Base-by-base conservation (phyloP, 1,140 invertebrate genomes). In the Caerostris darwini region DNA sequence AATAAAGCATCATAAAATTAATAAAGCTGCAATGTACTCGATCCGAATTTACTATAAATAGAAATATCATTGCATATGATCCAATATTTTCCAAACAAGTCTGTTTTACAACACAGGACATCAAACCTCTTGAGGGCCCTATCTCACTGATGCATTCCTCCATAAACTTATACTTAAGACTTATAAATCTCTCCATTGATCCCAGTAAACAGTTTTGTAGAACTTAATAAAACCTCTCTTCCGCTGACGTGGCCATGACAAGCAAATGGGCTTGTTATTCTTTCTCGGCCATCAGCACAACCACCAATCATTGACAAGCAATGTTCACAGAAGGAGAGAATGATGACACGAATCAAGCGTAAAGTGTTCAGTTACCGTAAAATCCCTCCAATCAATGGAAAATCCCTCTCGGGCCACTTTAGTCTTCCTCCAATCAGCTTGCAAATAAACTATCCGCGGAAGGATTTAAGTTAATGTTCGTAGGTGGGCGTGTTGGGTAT, bases 341-440 rank as follows among this genome's bases (percentile, higher is more conserved):
- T 77, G 34, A 77, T 50, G 50, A 50, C 71, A 53, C 34, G 71
- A 77, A 77, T 77, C 71, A 53, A 12, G 19, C 50, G 50, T 77
- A 77, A 77, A 77, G 71, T 50, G 71, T 77, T 77, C 71, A 53
- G 19, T 77, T 77, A 77, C 50, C 71, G 71, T 77, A 53, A 77
- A 77, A 77, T 77, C 71, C 71, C 71, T 77, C 71, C 71, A 77
- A 77, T 77, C 71, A 77, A 77, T 53, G 71, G 69, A 50, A 77
- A 77, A 77, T 77, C 71, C 71, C 53, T 12, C 3, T 14, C 50
- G 8, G 34, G 50, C 71, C 53, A 53, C 34, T 53, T 77, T 50
- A 77, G 71, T 77, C 71, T 12, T 77, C 53, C 71, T 53, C 34
- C 50, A 71, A 77, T 77, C 71, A 77, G 34, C 71, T 77, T 77